These are phyloP conservation scores for Geothlypis trichas DNA, from an alignment of 2,113 vertebrate species.

Conservation along the genomic window DNA sequence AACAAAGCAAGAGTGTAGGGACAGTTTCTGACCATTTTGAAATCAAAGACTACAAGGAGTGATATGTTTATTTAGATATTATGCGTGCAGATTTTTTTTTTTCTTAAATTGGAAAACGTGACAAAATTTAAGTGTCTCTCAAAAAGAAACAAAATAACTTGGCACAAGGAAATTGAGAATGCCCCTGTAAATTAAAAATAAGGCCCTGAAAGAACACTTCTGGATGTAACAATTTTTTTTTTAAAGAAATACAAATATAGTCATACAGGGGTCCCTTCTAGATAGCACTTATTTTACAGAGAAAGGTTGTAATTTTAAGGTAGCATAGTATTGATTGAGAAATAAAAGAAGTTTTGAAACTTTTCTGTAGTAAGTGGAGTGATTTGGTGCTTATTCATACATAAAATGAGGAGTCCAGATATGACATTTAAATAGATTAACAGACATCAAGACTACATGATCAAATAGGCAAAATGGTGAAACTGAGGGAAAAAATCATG, in stretches of 20 bases:
- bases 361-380: neutral
- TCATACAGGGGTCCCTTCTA: neutral
- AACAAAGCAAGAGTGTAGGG: neutral
- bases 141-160: neutral
- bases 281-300: neutral
- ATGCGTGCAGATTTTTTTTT: neutral
- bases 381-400: neutral
- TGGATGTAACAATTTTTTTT: accelerated
- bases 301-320: neutral
- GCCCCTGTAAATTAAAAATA: neutral
- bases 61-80: neutral
- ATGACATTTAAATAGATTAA: neutral
- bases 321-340: neutral
- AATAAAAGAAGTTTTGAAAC: neutral
- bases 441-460: neutral
- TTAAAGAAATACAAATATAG: neutral
- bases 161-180: neutral
- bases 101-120: neutral
- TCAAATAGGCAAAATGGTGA: neutral
- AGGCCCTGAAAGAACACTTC: neutral
- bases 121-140: neutral
- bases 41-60: neutral
- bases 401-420: neutral
- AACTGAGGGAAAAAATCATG: neutral
- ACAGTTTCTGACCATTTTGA: neutral